phyloP scores from a whole-genome alignment of 2,888 invertebrate genomes.

The Prosopocoilus inquinatus region DNA sequence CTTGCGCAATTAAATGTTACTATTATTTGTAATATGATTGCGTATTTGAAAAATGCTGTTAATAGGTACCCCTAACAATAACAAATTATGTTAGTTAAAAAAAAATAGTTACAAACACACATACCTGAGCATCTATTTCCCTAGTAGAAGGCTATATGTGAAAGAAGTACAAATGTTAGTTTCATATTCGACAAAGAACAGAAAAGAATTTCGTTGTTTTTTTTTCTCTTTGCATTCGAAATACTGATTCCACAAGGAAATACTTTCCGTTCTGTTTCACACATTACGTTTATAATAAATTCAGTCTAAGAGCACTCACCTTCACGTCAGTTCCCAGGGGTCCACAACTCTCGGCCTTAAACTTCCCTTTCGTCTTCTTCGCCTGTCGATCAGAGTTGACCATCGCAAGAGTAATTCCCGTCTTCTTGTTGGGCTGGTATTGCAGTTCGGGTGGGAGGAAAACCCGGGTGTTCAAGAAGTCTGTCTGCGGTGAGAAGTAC shows the following conservation, averaged over 20 bases:
- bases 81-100: slow-evolving; percentile 12
- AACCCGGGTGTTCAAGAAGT: slow-evolving; percentile 72
- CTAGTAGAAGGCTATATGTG: slow-evolving; percentile 37
- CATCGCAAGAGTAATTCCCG: slow-evolving; percentile 49
- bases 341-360: slow-evolving; percentile 55
- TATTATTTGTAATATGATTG: background rate
- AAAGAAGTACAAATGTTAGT: slow-evolving; percentile 24
- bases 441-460: slow-evolving; percentile 83
- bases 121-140: slow-evolving; percentile 66
- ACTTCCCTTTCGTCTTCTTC: slow-evolving; percentile 52
- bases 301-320: slow-evolving; percentile 45
- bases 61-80: too few species aligned
- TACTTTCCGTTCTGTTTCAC: slow-evolving; percentile 8
- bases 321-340: slow-evolving; percentile 61
- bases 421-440: slow-evolving; percentile 52
- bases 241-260: slow-evolving; percentile 10
- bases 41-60: background rate
- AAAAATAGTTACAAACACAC: slow-evolving; percentile 24
- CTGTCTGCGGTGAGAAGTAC: slow-evolving; percentile 79
- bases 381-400: slow-evolving; percentile 47
- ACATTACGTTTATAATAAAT: background rate
- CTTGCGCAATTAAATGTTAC: background rate
- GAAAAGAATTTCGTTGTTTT: slow-evolving; percentile 17
- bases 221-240: background rate
- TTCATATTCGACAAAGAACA: slow-evolving; percentile 9